Conservation (phyloP, 2,888 invertebrate genomes). For the Pammene fasciana region DNA sequence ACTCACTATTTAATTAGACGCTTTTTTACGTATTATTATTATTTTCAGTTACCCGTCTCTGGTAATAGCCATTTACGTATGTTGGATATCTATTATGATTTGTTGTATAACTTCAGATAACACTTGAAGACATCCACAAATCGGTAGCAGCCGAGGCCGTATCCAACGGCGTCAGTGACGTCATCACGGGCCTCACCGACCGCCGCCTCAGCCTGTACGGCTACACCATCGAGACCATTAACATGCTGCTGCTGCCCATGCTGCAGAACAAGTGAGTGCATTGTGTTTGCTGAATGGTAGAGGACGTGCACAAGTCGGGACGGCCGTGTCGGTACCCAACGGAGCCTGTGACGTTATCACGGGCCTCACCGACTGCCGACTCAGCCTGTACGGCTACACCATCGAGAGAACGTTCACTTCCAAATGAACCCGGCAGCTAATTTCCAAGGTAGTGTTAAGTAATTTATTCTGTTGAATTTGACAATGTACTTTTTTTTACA, state of each 20-base stretch:
- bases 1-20: not conserved
- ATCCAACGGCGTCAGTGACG: constrained; percentile 58
- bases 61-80: not conserved
- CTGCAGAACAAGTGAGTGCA: constrained; percentile 92
- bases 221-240: constrained; percentile 97
- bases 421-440: no score
- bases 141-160: constrained; percentile 65
- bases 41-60: not conserved
- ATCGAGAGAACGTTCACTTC: no score
- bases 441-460: no score
- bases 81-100: not conserved
- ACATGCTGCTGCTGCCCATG: constrained; percentile 97
- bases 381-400: no score
- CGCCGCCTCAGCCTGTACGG: constrained; percentile 94
- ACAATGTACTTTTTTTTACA: constrained; percentile 61
- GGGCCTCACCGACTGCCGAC: no score
- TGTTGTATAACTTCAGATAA: constrained; percentile 82
- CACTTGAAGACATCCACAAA: constrained; percentile 90
- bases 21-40: not conserved
- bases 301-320: no score
- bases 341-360: no score
- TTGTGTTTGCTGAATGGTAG: no score
- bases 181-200: constrained; percentile 86
- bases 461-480: not conserved
- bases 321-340: no score